Evolutionary conservation across 2,113 vertebrate genomes (phyloP).

Genomic region (Neogobius melanostomus): DNA sequence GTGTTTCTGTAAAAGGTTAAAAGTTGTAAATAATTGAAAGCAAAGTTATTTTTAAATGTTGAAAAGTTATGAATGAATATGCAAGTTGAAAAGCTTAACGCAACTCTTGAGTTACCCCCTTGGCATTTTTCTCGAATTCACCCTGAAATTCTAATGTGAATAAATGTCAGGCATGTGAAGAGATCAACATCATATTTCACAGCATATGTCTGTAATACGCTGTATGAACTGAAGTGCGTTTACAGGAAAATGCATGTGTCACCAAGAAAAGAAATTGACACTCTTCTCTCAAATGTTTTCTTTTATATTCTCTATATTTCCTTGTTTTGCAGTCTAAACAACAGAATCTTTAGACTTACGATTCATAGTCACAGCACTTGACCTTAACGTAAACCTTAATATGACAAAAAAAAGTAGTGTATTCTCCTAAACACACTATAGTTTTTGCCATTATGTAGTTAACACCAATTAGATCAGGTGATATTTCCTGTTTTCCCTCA

Average conservation of each 20-base stretch:
- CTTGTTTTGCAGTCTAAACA: too few relatives aligned
- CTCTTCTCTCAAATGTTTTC: too few relatives aligned
- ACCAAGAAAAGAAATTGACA: too few relatives aligned
- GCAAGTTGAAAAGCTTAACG: neutral
- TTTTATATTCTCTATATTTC: too few relatives aligned
- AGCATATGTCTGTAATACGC: neutral
- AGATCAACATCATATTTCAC: neutral
- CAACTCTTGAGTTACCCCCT: neutral
- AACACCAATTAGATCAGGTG: neutral
- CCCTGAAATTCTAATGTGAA: neutral
- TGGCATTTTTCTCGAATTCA: neutral
- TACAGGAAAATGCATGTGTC: too few relatives aligned
- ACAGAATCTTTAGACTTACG: too few relatives aligned
- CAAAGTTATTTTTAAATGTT: neutral
- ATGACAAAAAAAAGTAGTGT: too few relatives aligned
- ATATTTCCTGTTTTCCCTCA: neutral
- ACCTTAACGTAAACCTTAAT: neutral
- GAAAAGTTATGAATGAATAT: neutral
- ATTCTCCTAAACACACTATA: neutral
- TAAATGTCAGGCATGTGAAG: conserved; percentile 1
- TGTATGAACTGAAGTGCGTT: neutral
- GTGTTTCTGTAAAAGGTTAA: neutral
- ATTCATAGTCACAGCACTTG: neutral
- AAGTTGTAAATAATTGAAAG: neutral
- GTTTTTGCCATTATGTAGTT: neutral